Conservation (phyloP, 2,888 invertebrate genomes). For the Cosmia pyralina region DNA sequence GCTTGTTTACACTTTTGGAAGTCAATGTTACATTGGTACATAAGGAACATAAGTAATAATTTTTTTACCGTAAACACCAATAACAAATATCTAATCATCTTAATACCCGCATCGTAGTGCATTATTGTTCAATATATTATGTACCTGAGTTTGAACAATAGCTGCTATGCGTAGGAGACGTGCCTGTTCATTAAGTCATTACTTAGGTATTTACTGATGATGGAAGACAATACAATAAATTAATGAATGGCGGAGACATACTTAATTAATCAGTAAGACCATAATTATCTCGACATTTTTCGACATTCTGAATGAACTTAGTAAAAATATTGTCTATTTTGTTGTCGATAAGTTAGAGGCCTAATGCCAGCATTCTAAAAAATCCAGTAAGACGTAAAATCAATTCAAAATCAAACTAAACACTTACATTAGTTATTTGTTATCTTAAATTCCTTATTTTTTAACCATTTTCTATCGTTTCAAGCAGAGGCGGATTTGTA, state of each 20-base stretch:
- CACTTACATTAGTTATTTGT: background rate
- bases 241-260: background rate
- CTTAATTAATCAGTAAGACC: background rate
- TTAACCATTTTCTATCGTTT: background rate
- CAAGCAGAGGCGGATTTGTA: too few relatives aligned
- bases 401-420: background rate
- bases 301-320: background rate
- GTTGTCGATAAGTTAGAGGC: background rate
- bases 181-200: background rate
- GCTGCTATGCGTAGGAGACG: conserved; percentile 2
- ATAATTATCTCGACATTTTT: background rate
- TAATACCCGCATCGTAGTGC: conserved; percentile 7
- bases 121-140: conserved; percentile 21
- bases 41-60: conserved; percentile 4
- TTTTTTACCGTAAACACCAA: conserved; percentile 3
- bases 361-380: background rate
- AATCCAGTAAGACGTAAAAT: background rate
- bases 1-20: conserved; percentile 26
- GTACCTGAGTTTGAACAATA: conserved; percentile 19
- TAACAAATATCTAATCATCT: conserved; percentile 31
- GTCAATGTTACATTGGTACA: background rate
- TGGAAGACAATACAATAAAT: conserved; percentile 16
- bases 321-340: background rate
- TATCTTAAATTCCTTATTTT: background rate
- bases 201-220: conserved; percentile 19